phyloP scores from a whole-genome alignment of 2,113 vertebrate species.

The Lophius piscatorius region DNA sequence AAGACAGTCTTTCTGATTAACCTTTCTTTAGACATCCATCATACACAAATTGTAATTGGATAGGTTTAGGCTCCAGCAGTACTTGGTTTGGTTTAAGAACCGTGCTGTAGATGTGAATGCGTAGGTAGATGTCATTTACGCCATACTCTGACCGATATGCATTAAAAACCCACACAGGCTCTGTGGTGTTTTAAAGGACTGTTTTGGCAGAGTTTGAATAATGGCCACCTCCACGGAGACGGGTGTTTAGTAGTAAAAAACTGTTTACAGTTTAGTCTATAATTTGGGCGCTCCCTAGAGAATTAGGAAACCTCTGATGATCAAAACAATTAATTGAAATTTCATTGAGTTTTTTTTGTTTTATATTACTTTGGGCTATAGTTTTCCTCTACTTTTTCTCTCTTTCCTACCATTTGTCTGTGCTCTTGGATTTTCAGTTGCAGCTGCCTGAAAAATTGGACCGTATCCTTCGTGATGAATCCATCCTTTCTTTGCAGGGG shows the following conservation, averaged over 20 bases:
- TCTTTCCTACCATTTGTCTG: slow-evolving; percentile 17
- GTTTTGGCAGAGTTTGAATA: slow-evolving; percentile 4
- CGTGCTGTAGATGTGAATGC: no score
- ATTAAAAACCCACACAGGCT: slow-evolving; percentile 3
- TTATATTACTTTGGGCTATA: slow-evolving; percentile 51
- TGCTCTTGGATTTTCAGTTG: slow-evolving; percentile 59
- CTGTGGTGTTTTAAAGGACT: slow-evolving; percentile 1
- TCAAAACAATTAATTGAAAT: slow-evolving; percentile 66
- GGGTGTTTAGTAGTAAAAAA: slow-evolving; percentile 31
- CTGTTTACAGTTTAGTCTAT: slow-evolving; percentile 41
- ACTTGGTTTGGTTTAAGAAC: no score
- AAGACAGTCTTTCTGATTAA: no score
- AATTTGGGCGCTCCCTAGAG: slow-evolving; percentile 48
- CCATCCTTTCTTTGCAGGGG: slow-evolving; percentile 40
- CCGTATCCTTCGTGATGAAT: slow-evolving; percentile 56
- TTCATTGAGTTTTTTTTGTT: slow-evolving; percentile 43
- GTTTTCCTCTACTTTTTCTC: slow-evolving; percentile 5
- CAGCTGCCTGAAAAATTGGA: slow-evolving; percentile 43
- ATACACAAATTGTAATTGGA: no score
- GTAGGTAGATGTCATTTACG: not conserved
- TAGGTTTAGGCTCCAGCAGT: no score
- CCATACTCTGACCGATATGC: not conserved
- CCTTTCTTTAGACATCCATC: no score
- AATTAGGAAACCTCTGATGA: slow-evolving; percentile 54
- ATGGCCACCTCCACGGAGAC: slow-evolving; percentile 22